phyloP scores from a whole-genome alignment of 1,140 invertebrate genomes.

The roundworm (Caenorhabditis elegans) region WBcel235 BX284602.5:7921001-7921500 shows the following conservation, averaged over 20 bases:
- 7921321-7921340: not conserved
- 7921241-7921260: slow-evolving; percentile 20
- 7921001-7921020: too few species aligned
- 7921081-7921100: not conserved
- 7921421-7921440: slow-evolving; percentile 20
- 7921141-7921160: not conserved
- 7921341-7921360: slow-evolving; percentile 2
- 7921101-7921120: too few species aligned
- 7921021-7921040: too few species aligned
- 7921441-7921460: slow-evolving; percentile 22
- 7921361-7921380: slow-evolving; percentile 13
- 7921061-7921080: too few species aligned
- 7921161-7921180: not conserved
- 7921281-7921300: not conserved
- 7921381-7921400: slow-evolving; percentile 25
- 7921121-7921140: too few species aligned
- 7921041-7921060: too few species aligned
- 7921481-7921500: not conserved
- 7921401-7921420: slow-evolving; percentile 10
- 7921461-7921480: not conserved
- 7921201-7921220: not conserved
- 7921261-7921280: not conserved
- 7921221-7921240: not conserved
- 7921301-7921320: slow-evolving; percentile 27
- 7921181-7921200: not conserved